Conservation (phyloP, 2,888 invertebrate species). For the Euzetes globulus region DNA sequence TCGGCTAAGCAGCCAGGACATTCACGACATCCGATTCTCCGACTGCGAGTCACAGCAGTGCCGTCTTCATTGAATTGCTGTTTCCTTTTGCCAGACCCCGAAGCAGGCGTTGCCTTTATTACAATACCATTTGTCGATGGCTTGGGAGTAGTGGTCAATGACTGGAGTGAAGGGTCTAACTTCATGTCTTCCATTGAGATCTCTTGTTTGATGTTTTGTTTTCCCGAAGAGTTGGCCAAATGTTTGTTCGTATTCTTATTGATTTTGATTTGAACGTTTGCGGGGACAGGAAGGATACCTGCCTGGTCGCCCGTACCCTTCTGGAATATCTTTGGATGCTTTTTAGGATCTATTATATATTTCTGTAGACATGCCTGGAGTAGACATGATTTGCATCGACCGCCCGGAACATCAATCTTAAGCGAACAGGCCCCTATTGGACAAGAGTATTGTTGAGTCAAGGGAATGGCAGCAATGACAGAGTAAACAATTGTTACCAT, state of each 20-base stretch:
- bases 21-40: conserved; percentile 31
- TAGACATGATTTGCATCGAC: conserved; percentile 36
- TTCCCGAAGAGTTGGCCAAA: background rate
- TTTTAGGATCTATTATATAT: conserved; percentile 36
- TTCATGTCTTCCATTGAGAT: background rate
- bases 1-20: conserved; percentile 35
- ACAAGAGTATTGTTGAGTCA: background rate
- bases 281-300: background rate
- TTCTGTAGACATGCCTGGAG: conserved; percentile 36
- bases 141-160: background rate
- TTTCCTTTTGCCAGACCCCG: background rate
- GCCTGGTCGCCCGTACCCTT: background rate
- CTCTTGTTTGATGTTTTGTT: background rate
- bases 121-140: conserved; percentile 10
- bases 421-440: conserved; percentile 33
- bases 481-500: conserved; percentile 26
- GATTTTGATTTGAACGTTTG: conserved; percentile 8
- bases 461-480: background rate
- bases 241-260: background rate
- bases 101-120: conserved; percentile 10
- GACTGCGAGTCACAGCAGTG: background rate
- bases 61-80: conserved; percentile 14
- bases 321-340: conserved; percentile 29
- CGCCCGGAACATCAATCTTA: conserved; percentile 30
- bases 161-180: background rate